Evolutionary conservation across 2,888 invertebrate genomes (phyloP).

Genomic region (Rhyacophila evoluta): DNA sequence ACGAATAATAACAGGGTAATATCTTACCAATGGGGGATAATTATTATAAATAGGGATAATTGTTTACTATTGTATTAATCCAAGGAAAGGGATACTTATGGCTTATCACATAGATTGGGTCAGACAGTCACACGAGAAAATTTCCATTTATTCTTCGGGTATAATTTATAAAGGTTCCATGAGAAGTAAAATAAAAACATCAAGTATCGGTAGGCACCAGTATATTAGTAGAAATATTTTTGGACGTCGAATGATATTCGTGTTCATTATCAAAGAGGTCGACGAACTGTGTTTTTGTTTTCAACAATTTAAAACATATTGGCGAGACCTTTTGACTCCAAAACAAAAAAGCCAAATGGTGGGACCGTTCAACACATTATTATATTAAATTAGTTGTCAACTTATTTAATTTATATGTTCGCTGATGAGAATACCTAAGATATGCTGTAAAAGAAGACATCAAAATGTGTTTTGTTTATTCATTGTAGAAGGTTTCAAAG

Average conservation of each 20-base stretch:
- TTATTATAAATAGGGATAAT: background rate
- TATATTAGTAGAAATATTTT: conserved; percentile 1
- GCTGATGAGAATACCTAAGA: background rate
- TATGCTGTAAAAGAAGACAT: too few species aligned
- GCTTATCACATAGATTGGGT: background rate
- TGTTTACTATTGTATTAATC: conserved; percentile 1
- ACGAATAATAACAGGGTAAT: too few species aligned
- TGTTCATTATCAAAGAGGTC: background rate
- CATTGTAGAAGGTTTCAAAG: too few species aligned
- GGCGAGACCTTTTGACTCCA: conserved; percentile 10
- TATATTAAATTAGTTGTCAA: conserved; percentile 15
- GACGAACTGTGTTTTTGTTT: conserved; percentile 12
- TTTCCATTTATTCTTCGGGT: background rate
- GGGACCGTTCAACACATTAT: background rate
- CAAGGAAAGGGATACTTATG: background rate
- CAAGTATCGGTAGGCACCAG: background rate
- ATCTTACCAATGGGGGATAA: too few species aligned
- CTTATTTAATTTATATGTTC: background rate
- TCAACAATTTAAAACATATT: conserved; percentile 12
- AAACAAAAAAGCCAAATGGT: background rate
- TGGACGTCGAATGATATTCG: background rate
- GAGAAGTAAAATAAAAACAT: conserved; percentile 2
- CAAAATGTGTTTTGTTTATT: too few species aligned
- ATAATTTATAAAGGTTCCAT: conserved; percentile 3
- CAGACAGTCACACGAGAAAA: conserved; percentile 18